Conservation (phyloP, 2,888 invertebrate genomes). For the Scrobipalpa atriplicella region DNA sequence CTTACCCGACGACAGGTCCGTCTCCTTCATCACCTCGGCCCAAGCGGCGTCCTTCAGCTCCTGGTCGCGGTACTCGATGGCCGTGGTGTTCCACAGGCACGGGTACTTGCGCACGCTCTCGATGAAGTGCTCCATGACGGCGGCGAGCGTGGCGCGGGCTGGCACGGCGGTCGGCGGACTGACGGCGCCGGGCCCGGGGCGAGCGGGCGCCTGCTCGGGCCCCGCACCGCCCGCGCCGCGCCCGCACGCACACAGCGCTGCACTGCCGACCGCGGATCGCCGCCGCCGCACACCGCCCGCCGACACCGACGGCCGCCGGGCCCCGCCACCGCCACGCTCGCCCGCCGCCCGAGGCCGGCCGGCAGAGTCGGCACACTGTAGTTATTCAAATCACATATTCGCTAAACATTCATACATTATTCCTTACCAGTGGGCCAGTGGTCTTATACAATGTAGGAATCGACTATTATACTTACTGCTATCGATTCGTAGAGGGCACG, state of each 20-base stretch:
- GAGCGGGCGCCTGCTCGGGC: slow-evolving; percentile 40
- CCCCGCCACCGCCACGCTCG: slow-evolving; percentile 22
- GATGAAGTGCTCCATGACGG: slow-evolving; percentile 73
- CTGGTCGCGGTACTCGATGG: slow-evolving; percentile 78
- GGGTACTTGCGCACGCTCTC: slow-evolving; percentile 74
- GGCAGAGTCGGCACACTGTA: neutral
- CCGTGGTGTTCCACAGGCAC: slow-evolving; percentile 76
- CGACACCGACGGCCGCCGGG: slow-evolving; percentile 37
- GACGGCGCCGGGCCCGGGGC: slow-evolving; percentile 38
- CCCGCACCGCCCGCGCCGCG: slow-evolving; percentile 42
- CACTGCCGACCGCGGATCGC: no score
- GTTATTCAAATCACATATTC: neutral
- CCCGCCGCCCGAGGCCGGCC: neutral
- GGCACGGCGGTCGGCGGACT: slow-evolving; percentile 39
- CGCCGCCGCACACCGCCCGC: slow-evolving; percentile 32
- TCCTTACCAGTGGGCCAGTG: neutral
- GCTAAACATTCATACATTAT: slow-evolving; percentile 6
- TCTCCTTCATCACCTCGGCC: slow-evolving; percentile 76
- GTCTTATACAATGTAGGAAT: no score
- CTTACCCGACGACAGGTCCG: slow-evolving; percentile 73
- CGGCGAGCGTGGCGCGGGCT: slow-evolving; percentile 39
- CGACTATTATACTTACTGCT: no score
- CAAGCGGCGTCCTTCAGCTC: slow-evolving; percentile 79
- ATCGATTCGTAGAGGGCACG: no score
- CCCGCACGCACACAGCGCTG: slow-evolving; percentile 39